Evolutionary conservation across 2,797 vertebrate genomes (phyloP).

Genomic region (Propithecus perrieri): DNA sequence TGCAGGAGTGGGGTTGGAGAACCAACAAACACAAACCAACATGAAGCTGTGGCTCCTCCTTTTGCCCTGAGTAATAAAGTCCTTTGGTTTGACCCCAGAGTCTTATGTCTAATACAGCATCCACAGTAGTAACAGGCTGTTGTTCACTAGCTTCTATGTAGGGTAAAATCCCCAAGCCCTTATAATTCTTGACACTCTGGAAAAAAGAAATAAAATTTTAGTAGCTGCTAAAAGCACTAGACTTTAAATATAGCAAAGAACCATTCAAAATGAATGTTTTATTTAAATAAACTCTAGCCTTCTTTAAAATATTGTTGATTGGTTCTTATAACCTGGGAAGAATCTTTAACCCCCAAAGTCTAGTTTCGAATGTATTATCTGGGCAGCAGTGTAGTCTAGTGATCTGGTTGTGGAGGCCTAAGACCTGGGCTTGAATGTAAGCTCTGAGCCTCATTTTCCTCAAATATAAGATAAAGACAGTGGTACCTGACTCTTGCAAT

Average conservation of each 20-base stretch:
- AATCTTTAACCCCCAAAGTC: not conserved
- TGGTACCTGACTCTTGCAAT: not conserved
- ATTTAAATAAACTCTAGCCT: not conserved
- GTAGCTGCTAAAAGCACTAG: not conserved
- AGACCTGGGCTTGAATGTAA: not conserved
- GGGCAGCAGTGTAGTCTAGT: not conserved
- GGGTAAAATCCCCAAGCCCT: not conserved
- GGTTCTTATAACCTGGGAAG: not conserved
- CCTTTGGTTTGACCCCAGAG: not conserved
- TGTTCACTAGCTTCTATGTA: not conserved
- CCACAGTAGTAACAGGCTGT: not conserved
- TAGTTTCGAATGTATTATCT: not conserved
- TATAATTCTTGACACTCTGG: not conserved
- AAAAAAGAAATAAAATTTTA: not conserved
- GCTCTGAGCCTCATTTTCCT: not conserved
- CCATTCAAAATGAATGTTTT: not conserved
- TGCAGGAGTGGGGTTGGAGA: not conserved
- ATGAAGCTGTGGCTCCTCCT: not conserved
- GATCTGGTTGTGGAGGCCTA: not conserved
- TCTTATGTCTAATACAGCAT: not conserved
- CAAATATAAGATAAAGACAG: not conserved
- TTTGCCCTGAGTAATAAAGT: not conserved
- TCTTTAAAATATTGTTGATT: conserved; percentile 7
- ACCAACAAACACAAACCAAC: not conserved
- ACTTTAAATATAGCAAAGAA: not conserved